Evolutionary conservation across 2,888 invertebrate genomes (phyloP).

Genomic region (Barypeithes pellucidus): DNA sequence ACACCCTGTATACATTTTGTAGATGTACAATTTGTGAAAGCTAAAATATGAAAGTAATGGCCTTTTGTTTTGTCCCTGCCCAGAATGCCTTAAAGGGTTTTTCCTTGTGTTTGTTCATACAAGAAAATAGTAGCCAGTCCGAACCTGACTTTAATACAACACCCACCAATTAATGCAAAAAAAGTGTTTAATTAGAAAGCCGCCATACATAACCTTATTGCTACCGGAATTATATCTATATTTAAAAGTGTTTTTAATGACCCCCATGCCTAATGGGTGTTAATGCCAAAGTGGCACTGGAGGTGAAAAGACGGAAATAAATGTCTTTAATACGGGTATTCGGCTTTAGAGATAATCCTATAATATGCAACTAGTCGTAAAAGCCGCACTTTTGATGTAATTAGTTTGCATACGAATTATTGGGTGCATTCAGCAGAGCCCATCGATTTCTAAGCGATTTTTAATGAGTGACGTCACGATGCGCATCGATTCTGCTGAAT

Average conservation of each 20-base stretch:
- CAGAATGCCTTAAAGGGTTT: no score
- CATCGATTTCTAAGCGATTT: no score
- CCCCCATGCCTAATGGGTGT: conserved; percentile 18
- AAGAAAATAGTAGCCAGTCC: no score
- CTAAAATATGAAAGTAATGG: no score
- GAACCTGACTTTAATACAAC: neutral
- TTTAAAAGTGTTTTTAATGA: conserved; percentile 11
- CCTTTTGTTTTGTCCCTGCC: no score
- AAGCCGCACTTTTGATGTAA: neutral
- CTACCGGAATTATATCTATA: conserved; percentile 13
- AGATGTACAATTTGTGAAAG: no score
- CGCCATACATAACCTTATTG: conserved; percentile 4
- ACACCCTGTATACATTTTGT: no score
- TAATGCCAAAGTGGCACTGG: neutral
- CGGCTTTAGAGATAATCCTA: neutral
- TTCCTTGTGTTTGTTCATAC: no score
- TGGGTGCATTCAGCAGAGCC: no score
- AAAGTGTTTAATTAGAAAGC: conserved; percentile 2
- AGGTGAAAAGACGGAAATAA: conserved; percentile 4
- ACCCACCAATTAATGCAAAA: neutral
- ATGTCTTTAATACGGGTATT: neutral
- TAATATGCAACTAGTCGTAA: neutral
- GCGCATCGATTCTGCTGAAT: no score
- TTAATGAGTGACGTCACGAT: no score
- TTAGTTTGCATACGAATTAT: no score